phyloP scores from a whole-genome alignment of 1,140 invertebrate species.

The Atta texana region DNA sequence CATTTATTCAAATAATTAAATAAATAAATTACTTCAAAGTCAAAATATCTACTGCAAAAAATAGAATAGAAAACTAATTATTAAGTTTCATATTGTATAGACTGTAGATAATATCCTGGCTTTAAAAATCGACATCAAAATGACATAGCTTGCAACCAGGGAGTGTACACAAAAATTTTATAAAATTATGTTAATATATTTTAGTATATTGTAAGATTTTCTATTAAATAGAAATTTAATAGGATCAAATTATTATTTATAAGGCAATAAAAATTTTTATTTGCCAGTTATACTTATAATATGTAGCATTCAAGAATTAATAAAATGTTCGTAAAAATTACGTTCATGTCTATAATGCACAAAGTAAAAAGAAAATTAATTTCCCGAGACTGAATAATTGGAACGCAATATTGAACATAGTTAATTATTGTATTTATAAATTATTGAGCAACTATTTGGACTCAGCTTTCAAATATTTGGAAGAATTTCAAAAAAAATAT shows the following conservation, averaged over 20 bases:
- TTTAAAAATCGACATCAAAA: too few relatives aligned
- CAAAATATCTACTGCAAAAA: too few relatives aligned
- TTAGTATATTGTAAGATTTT: not conserved
- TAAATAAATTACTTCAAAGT: too few relatives aligned
- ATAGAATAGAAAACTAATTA: too few relatives aligned
- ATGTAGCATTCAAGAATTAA: not conserved
- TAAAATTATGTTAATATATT: not conserved
- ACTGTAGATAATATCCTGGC: too few relatives aligned
- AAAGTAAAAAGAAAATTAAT: not conserved
- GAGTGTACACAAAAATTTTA: not conserved
- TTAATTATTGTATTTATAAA: conserved; percentile 20
- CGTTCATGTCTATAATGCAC: not conserved
- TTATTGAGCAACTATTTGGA: not conserved
- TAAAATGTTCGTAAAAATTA: not conserved
- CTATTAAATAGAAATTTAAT: not conserved
- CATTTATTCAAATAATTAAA: too few relatives aligned
- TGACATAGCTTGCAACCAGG: too few relatives aligned
- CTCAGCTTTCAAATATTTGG: not conserved
- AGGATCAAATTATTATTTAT: not conserved
- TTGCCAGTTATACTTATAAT: not conserved
- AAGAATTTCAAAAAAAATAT: not conserved
- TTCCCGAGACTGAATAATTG: not conserved
- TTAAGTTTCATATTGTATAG: too few relatives aligned
- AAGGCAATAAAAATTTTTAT: not conserved
- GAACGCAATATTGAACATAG: not conserved